A percentile compares a stretch with the other conserved stretches of the same genome.
These are phyloP conservation scores for Accipiter virgatus DNA, from an alignment of 2,113 vertebrate genomes.

Conservation along the genomic window DNA sequence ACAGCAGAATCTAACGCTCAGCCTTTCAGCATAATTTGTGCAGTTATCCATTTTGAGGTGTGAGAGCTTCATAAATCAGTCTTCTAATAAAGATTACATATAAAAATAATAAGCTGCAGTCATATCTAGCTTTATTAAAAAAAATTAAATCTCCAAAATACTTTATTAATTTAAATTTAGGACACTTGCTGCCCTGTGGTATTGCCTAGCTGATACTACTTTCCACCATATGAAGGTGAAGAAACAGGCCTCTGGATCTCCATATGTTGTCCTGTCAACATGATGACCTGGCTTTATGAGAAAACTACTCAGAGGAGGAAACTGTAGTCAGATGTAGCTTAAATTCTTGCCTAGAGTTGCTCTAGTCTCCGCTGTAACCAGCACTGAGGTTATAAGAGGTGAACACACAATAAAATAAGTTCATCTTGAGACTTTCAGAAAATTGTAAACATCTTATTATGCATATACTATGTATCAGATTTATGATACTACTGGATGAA, in stretches of 20 bases:
- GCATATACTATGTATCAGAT: not conserved
- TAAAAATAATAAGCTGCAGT: not conserved
- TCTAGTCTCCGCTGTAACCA: not conserved
- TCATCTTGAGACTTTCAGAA: not conserved
- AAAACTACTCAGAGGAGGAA: not conserved
- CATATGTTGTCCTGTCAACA: not conserved
- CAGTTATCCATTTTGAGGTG: not conserved
- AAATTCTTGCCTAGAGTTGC: not conserved
- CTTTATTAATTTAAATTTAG: not conserved
- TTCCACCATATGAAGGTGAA: not conserved
- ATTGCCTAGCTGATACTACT: not conserved
- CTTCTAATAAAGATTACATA: not conserved
- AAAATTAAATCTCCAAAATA: not conserved
- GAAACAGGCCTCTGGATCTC: not conserved
- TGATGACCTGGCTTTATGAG: not conserved
- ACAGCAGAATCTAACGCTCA: not conserved
- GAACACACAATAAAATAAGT: not conserved
- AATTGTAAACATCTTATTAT: slow-evolving; percentile 25
- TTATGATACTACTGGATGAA: not conserved
- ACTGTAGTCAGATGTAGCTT: not conserved
- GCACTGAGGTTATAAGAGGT: not conserved
- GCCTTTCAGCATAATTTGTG: not conserved
- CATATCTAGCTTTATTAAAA: not conserved
- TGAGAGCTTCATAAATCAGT: not conserved
- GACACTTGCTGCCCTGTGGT: not conserved